Percentiles rank a stretch among this genome's conserved stretches.
Conservation (phyloP, 2,113 vertebrate species). For the Fulica atra region DNA sequence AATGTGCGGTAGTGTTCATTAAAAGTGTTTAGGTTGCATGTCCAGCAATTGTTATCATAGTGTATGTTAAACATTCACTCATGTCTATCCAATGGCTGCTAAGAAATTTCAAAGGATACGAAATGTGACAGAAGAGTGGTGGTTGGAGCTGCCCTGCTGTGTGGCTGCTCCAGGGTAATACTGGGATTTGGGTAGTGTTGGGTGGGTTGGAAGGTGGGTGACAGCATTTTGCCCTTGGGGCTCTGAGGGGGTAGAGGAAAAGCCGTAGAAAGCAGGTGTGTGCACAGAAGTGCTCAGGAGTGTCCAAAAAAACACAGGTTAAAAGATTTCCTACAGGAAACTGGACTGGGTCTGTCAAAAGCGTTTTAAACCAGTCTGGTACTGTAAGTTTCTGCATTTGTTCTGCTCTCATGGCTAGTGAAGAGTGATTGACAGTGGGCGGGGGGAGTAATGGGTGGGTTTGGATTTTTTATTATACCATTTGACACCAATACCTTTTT, state of each 20-base stretch:
- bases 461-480: not conserved
- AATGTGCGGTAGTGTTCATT: not conserved
- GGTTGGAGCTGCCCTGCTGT: not conserved
- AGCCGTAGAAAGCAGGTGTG: not conserved
- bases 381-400: not conserved
- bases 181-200: rapidly evolving
- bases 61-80: not conserved
- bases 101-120: not conserved
- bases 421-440: not conserved
- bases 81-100: not conserved
- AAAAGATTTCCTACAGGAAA: not conserved
- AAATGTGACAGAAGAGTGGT: not conserved
- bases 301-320: not conserved
- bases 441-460: not conserved
- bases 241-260: not conserved
- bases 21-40: not conserved
- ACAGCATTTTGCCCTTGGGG: not conserved
- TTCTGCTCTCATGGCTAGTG: not conserved
- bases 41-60: not conserved
- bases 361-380: not conserved
- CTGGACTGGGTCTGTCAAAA: not conserved
- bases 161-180: not conserved
- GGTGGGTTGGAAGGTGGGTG: not conserved
- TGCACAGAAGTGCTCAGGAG: not conserved
- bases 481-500: not conserved